Conservation (phyloP, 2,797 vertebrate genomes). For the Carapus acus region DNA sequence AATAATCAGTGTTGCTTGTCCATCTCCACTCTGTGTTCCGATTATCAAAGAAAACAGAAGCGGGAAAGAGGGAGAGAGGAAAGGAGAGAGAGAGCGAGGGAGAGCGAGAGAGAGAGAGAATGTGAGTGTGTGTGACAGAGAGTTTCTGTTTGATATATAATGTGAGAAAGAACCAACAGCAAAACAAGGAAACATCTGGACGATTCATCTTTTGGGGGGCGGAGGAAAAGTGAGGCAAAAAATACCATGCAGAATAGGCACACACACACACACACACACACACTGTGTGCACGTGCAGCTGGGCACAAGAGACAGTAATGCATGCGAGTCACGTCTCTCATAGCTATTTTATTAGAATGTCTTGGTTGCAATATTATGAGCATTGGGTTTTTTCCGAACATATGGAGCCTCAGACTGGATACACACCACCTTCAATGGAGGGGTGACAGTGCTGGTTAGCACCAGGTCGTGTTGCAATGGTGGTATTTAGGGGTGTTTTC, state of each 20-base stretch:
- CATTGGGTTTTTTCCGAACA: too few species aligned
- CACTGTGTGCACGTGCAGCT: slow-evolving; percentile 34
- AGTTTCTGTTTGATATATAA: slow-evolving; percentile 75
- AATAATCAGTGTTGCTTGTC: too few species aligned
- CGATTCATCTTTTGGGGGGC: slow-evolving; percentile 76
- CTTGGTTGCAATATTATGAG: slow-evolving; percentile 23
- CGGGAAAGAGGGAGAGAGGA: slow-evolving; percentile 46
- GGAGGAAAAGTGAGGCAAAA: slow-evolving; percentile 60
- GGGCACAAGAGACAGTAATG: slow-evolving; percentile 53
- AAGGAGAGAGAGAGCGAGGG: slow-evolving; percentile 38
- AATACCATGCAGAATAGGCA: slow-evolving; percentile 55
- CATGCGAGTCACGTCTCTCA: slow-evolving; percentile 54
- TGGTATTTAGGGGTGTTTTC: too few species aligned
- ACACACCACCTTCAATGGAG: too few species aligned
- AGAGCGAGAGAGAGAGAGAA: slow-evolving; percentile 44
- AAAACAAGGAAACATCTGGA: slow-evolving; percentile 84
- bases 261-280: slow-evolving; percentile 20
- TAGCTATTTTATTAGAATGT: slow-evolving; percentile 64
- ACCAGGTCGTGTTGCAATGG: too few species aligned
- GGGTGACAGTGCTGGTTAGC: too few species aligned
- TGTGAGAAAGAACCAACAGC: slow-evolving; percentile 81
- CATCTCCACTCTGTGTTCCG: too few species aligned
- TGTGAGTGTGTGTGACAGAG: slow-evolving; percentile 35
- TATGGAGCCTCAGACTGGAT: too few species aligned
- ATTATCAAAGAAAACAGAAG: too few species aligned